Percentiles rank a stretch among this genome's conserved stretches.
phyloP scores from a whole-genome alignment of 2,797 vertebrate species.

The Propithecus deckenii region DNA sequence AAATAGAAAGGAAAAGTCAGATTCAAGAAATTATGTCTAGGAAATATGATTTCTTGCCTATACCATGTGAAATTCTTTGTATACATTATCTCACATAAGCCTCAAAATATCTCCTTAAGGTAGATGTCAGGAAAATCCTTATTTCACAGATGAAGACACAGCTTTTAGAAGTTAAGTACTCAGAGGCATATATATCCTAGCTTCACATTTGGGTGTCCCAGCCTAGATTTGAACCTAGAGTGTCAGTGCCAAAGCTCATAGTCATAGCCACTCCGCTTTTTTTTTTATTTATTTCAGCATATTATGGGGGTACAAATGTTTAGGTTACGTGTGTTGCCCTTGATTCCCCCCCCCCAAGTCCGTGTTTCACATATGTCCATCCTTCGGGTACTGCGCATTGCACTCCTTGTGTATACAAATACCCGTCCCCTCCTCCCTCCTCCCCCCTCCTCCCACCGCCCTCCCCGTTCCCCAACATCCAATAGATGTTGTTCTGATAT shows the following conservation, averaged over 20 bases:
- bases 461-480: too few species aligned
- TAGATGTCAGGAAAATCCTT: neutral
- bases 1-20: neutral
- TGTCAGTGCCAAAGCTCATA: neutral
- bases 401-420: too few species aligned
- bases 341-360: too few species aligned
- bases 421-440: too few species aligned
- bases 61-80: neutral
- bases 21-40: neutral
- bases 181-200: neutral
- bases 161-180: neutral
- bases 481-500: too few species aligned
- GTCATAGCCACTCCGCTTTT: neutral
- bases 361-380: too few species aligned
- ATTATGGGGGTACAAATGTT: too few species aligned
- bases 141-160: neutral
- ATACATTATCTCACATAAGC: neutral
- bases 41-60: neutral
- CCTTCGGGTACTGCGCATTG: too few species aligned
- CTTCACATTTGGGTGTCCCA: neutral
- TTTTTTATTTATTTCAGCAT: too few species aligned
- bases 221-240: neutral
- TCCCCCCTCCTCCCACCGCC: too few species aligned
- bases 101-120: neutral
- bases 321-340: too few species aligned